Percentiles rank a stretch among this genome's conserved stretches.
phyloP scores from a whole-genome alignment of 1,140 invertebrate genomes.

The Lepidotrigona ventralis region DNA sequence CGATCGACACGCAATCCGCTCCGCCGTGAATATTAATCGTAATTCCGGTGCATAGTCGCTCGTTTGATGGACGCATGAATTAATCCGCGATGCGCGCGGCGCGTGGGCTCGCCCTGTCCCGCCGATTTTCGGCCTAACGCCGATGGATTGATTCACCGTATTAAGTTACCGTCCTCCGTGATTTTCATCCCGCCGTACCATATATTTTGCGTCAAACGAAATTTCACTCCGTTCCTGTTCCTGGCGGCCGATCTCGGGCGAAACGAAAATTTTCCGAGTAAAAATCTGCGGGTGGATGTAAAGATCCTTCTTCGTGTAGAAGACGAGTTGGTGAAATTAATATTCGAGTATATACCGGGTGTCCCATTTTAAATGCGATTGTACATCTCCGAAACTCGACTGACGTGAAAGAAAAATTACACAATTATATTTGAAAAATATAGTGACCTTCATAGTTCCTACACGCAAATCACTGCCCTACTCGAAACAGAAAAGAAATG shows the following conservation, averaged over 20 bases:
- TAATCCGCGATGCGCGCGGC: conserved; percentile 46
- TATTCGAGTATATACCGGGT: too few species aligned
- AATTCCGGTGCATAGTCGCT: conserved; percentile 31
- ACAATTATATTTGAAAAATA: too few species aligned
- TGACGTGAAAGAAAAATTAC: too few species aligned
- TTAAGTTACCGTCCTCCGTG: conserved; percentile 5
- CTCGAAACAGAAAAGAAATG: too few species aligned
- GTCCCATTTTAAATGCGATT: too few species aligned
- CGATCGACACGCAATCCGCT: not conserved
- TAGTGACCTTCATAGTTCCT: too few species aligned
- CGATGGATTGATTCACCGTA: conserved; percentile 44
- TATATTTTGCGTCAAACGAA: conserved; percentile 26
- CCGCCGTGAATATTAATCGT: conserved; percentile 50
- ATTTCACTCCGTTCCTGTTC: not conserved
- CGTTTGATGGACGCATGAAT: conserved; percentile 47
- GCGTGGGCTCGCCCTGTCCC: not conserved
- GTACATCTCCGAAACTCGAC: too few species aligned
- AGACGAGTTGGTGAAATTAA: too few species aligned
- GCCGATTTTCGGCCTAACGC: conserved; percentile 42
- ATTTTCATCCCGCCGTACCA: not conserved
- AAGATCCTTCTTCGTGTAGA: too few species aligned
- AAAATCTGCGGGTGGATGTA: too few species aligned
- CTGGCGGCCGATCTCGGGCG: not conserved
- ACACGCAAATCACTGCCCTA: too few species aligned
- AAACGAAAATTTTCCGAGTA: too few species aligned